Base-by-base conservation (phyloP, 1,140 invertebrate species). In the Dendroctonus ponderosae region DNA sequence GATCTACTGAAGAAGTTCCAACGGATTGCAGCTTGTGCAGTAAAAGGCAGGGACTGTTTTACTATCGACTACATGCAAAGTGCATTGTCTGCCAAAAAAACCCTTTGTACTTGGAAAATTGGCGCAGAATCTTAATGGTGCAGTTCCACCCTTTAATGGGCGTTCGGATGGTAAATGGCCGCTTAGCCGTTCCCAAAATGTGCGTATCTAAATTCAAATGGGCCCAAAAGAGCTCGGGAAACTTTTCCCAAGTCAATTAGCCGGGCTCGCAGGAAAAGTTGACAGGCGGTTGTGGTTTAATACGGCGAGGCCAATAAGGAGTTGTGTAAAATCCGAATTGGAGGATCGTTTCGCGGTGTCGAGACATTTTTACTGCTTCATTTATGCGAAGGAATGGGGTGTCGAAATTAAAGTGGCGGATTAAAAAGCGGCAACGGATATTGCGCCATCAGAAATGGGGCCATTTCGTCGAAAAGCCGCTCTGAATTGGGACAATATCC, bases 331-430 rank as follows among this genome's bases (percentile, higher is more conserved):
- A 43, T 48, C 42, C 50, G 41, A 54, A 56, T 63, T 46, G 62
- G 37, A 48, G 62, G 62, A 65, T 56, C 61, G 61, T 54, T 63
- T 44, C 11, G 61, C 50, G 52, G 61, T 63, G 61, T 57, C 52
- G 44, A 41, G 62, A 65, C 62, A 65, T 65, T 65, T 65, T 65
- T 65, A 65, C 53, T 54, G 62, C 62, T 53, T 53, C 62, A 65
- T 65, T 65, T 57, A 65, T 49, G 26, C 62, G 43, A 46, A 9
- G 53, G 53, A 65, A 65, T 65, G 52, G 52, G 62, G 62, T 65
- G 62, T 56, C 62, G 62, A 65, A 65, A 65, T 65, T 56, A 65
- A 65, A 65, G 52, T 56, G 26, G 41, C 44, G 54, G 62, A 57
- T 65, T 65, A 53, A 54, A 63, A 63, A 53, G 60, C 58, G 54